Percentiles rank a stretch among this genome's conserved stretches.
phyloP scores from a whole-genome alignment of 1,140 invertebrate genomes.

The Drosophila repleta region DNA sequence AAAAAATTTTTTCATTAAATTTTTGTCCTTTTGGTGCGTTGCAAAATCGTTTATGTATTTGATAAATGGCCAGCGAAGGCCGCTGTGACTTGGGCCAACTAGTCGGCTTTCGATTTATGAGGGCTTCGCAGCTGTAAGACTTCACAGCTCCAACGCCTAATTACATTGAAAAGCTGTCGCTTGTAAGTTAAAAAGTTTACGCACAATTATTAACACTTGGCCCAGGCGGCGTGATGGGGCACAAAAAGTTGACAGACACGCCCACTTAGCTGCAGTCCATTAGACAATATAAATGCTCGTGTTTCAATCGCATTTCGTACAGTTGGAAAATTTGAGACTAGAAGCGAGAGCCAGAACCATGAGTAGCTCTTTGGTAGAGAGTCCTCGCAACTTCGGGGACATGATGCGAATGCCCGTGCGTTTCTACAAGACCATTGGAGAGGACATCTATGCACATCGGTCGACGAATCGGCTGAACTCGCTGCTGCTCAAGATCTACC shows the following conservation, averaged over 20 bases:
- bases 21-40: not conserved
- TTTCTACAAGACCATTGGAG: constrained; percentile 71
- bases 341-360: constrained; percentile 18
- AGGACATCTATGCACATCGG: constrained; percentile 74
- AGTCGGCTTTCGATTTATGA: constrained; percentile 17
- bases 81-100: constrained; percentile 8
- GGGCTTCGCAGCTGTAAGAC: constrained; percentile 56
- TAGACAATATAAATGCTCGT: constrained; percentile 47
- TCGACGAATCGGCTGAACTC: constrained; percentile 44
- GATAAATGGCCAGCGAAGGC: constrained; percentile 39
- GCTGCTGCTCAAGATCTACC: constrained; percentile 54
- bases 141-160: constrained; percentile 58
- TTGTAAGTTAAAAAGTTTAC: constrained; percentile 60
- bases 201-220: constrained; percentile 77
- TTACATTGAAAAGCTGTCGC: constrained; percentile 49
- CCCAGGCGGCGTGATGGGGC: constrained; percentile 58
- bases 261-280: constrained; percentile 23
- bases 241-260: constrained; percentile 61
- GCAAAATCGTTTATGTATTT: constrained; percentile 49
- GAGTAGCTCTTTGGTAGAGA: constrained; percentile 9
- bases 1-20: no score
- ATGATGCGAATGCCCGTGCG: constrained; percentile 67
- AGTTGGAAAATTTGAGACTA: constrained; percentile 28
- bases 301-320: constrained; percentile 3
- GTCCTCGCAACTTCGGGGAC: constrained; percentile 51